Base-by-base conservation (phyloP, 2,113 vertebrate genomes). In the Rousettus leschenaultii region DNA sequence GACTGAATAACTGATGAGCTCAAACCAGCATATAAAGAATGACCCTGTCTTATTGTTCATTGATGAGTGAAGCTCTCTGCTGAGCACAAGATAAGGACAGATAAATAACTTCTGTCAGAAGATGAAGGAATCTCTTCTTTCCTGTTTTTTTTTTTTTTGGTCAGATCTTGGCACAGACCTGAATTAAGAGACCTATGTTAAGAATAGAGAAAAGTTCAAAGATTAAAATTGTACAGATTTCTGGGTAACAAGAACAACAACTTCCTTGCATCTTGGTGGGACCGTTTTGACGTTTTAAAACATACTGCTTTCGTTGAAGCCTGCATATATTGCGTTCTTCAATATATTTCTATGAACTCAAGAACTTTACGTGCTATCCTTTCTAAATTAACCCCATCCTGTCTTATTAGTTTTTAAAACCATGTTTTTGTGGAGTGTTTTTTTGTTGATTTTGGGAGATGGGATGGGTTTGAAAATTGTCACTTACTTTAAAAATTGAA, bases 1-100 rank as follows among this genome's bases (percentile, higher is more conserved):
- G 84, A 70, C n/a, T 57, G 26, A 80, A n/a, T 85, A 90, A 85
- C 66, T 94, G 82, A 78, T 91, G 86, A 93, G 24, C 59, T 71
- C 38, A 55, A 43, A 91, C 61, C 22, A n/a, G 85, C n/a, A 21
- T 75, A 4, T 48, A 68, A 86, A 77, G 79, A 93, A 83, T 53
- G 28, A 7, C 30, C 13, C 4, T 79, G 28, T 59, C 40, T 57
- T 74, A 78, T 12, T 87, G n/a, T 28, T 88, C 9, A 15, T 33
- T 70, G 78, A n/a, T 70, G 33, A 95, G 26, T 71, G 63, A 95
- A 66, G 26, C 38, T 90, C 28, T 94, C 89, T 79, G 33, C 95
- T 30, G 22, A 86, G 43, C 55, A 93, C 16, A 18, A 78, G 84
- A 71, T 70, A 82, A 77, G 12, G 18, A 51, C 33, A 45, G n/a